Percentiles rank a stretch among this genome's conserved stretches.
Conservation (phyloP, 2,797 vertebrate genomes). For the Acanthornis magna region DNA sequence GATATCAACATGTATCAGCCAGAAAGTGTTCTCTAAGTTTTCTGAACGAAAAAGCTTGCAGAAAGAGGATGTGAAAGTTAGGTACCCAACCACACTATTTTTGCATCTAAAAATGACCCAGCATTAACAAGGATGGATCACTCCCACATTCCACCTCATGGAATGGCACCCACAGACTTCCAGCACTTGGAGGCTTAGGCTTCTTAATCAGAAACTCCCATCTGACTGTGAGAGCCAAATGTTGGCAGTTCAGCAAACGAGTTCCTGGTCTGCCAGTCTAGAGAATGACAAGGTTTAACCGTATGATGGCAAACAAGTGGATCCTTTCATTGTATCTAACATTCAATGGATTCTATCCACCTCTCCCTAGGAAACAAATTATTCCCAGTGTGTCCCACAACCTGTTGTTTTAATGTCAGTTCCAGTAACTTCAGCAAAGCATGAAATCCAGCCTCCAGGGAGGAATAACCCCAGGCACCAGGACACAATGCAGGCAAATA, state of each 20-base stretch:
- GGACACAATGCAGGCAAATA: accelerated
- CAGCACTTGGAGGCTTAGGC: neutral
- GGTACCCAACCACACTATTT: neutral
- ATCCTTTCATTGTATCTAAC: neutral
- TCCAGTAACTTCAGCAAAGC: neutral
- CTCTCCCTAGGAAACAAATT: neutral
- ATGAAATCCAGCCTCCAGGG: neutral
- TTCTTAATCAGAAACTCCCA: slow-evolving; percentile 14
- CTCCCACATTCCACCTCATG: neutral
- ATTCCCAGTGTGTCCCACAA: neutral
- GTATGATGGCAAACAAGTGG: neutral
- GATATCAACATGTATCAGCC: neutral
- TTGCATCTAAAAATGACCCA: slow-evolving; percentile 14
- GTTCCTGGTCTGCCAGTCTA: neutral
- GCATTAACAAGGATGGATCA: neutral
- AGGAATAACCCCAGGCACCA: neutral
- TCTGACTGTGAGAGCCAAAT: neutral
- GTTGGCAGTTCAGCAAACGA: neutral
- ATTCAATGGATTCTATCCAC: neutral
- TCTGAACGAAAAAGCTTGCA: neutral
- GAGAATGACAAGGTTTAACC: neutral
- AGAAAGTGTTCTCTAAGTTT: neutral
- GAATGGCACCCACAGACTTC: neutral
- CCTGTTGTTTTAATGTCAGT: neutral
- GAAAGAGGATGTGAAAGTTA: neutral